Evolutionary conservation across 2,113 vertebrate genomes (phyloP), one percentile per base, ranked within the genome.

Genomic region (Odocoileus virginianus): DNA sequence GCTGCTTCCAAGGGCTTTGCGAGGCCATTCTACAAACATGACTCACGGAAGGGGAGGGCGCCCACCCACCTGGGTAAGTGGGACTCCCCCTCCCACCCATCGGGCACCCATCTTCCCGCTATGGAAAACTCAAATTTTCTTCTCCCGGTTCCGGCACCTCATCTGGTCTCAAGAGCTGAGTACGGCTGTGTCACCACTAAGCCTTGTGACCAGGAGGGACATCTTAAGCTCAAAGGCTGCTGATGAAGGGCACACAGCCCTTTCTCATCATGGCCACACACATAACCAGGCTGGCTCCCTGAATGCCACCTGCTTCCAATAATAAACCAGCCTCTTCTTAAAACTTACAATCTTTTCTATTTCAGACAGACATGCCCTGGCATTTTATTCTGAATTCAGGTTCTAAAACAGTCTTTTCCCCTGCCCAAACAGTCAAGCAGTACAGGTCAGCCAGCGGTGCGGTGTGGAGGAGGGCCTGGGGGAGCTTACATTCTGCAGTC

Each of bases 401-500:
- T 45, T 54, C 60, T 81, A 5, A 55, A 78, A 33, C 13, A 1
- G 7, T 4, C 74, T 64, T 43, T 33, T 54, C 43, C 47, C 25
- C 28, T n/a, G 40, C 36, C 45, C 10, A 17, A 12, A 16, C 0
- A 2, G 14, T 54, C 45, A 27, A 43, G 67, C 9, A 58, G 83
- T 58, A 25, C 45, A 45, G 61, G 64, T 5, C 5, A 30, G 43
- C 1, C 14, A 33, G 60, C 28, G 5, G 36, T 6, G 3, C 3
- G 5, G 16, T 23, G 11, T 17, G 74, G n/a, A 36, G 19, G 9
- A 55, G 40, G 50, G 10, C n/a, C 90, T 6, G 1, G 85, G 60
- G 14, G 30, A 3, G 33, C 99, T 99, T 99, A 99, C 99, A 99
- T 99, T 99, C 99, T 99, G 94, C 98, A 99, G 87, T 99, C 99